Conservation (phyloP, 2,113 vertebrate genomes). For the Amphiprion ocellaris region DNA sequence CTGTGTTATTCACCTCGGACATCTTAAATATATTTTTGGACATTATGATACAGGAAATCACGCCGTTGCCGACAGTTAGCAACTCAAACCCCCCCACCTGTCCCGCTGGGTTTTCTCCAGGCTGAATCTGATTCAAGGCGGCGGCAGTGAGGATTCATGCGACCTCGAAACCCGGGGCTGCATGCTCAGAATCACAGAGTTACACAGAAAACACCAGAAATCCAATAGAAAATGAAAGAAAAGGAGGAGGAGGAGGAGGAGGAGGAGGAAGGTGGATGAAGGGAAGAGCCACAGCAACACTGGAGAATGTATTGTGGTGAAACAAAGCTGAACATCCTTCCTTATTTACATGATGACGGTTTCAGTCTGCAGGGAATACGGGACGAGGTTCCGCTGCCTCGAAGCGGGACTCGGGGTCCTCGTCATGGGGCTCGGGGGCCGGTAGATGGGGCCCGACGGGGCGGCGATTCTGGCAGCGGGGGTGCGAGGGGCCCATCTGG, state of each 20-base stretch:
- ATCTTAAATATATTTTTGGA: slow-evolving; percentile 75
- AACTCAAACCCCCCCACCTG: slow-evolving; percentile 16
- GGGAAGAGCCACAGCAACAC: slow-evolving; percentile 87
- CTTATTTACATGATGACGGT: slow-evolving; percentile 85
- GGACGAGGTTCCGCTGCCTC: slow-evolving; percentile 72
- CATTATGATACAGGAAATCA: slow-evolving; percentile 73
- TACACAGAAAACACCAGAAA: slow-evolving; percentile 85
- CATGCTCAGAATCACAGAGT: slow-evolving; percentile 86
- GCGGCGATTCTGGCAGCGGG: slow-evolving; percentile 73
- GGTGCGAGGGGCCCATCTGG: slow-evolving; percentile 91
- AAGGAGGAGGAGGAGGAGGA: neutral
- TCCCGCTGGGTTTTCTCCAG: slow-evolving; percentile 9
- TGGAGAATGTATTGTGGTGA: slow-evolving; percentile 85
- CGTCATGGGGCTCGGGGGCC: slow-evolving; percentile 70
- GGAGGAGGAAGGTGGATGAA: slow-evolving; percentile 63
- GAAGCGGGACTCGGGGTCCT: slow-evolving; percentile 74
- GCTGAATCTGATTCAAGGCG: slow-evolving; percentile 54
- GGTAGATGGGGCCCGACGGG: slow-evolving; percentile 78
- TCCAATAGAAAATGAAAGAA: slow-evolving; percentile 52
- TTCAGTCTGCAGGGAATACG: slow-evolving; percentile 84
- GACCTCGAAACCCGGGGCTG: slow-evolving; percentile 83
- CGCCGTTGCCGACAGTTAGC: slow-evolving; percentile 64
- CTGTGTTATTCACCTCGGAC: slow-evolving; percentile 54
- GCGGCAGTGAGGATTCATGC: slow-evolving; percentile 84
- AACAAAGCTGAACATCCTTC: slow-evolving; percentile 38